Evolutionary conservation across 2,888 invertebrate genomes (phyloP), one percentile per base, ranked within the genome.

Genomic region (Seira ritae): DNA sequence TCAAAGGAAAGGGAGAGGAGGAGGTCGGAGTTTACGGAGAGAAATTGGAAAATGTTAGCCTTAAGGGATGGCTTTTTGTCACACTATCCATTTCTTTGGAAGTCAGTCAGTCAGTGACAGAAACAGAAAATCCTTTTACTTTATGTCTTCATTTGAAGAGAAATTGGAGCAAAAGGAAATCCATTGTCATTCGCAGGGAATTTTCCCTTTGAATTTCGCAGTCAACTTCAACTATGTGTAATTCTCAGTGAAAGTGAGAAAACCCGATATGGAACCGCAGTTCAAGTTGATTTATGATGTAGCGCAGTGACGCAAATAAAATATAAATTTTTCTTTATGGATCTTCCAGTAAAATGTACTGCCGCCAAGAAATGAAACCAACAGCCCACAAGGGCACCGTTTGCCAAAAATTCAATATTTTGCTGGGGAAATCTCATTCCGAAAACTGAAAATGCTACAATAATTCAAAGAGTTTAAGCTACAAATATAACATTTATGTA

Each of bases 201-300:
- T 55, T 55, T 17, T 55, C 55, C 31, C 8, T 31, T 31, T 55
- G 55, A 31, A 31, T 31, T 31, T 31, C 2, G 31, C 31, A 31
- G 8, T 31, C 31, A 31, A 31, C 31, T n/a, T 31, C 31, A 55
- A 55, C 17, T 55, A 55, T 2, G n/a, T n/a, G 6, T 55, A 12
- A 55, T 15, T 55, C 68, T 10, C 20, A 55, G 55, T 55, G 15
- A 55, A 55, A 55, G 55, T 55, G 77, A 73, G 78, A 62, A 70
- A 81, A 81, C 69, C 81, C 81, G 75, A 80, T 74, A 55, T 55
- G 17, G 55, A 71, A 71, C 75, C 71, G 67, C 81, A 81, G 50
- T 75, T 70, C 46, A 24, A 15, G 37, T 37, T 81, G 81, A 81
- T 81, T 81, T 81, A 81, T 75, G 81, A 66, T 71, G 70, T 74